Evolutionary conservation across 2,797 vertebrate species (phyloP), one percentile per base, ranked within the genome.

Genomic region (Cuniculus paca): DNA sequence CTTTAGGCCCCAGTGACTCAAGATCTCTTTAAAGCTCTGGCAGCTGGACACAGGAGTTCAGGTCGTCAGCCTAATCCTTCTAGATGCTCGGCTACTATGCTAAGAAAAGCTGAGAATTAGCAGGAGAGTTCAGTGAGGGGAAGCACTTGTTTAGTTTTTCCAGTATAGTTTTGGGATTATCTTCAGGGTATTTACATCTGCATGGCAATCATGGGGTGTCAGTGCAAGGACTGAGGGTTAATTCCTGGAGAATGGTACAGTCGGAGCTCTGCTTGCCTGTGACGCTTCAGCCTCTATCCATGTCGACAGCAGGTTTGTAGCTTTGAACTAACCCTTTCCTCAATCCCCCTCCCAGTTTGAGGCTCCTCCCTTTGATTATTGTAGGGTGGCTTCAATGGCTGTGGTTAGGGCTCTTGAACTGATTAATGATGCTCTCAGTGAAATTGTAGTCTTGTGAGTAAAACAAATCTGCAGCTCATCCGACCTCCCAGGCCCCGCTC

Each of bases 351-450:
- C 56, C 89, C 0, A 10, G 26, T 26, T 50, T 26, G 22, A 78
- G 88, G 70, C 94, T 80, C 74, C 88, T 78, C 78, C 91, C 78
- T 88, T 80, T 96, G 94, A 95, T 92, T 96, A 42, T 50, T 60
- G 89, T 82, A 91, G 94, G 83, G 83, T 88, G 70, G 88, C 88
- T 93, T 98, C 98, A 95, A 98, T 98, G 77, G 98, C 98, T 99
- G 96, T 98, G 98, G 81, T 83, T 88, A 45, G 56, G 48, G 88
- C 75, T 96, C 95, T 86, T 96, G 86, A 94, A 92, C 86, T 97
- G 95, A 97, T 97, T 97, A 96, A 93, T 96, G 92, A 87, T 52
- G 45, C 56, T 86, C 87, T 14, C 54, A 93, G 87, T 95, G 90
- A 95, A 97, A 95, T 28, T 94, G 75, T 58, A 74, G 50, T 92